phyloP scores from a whole-genome alignment of 2,113 vertebrate species.

The Takifugu bimaculatus region DNA sequence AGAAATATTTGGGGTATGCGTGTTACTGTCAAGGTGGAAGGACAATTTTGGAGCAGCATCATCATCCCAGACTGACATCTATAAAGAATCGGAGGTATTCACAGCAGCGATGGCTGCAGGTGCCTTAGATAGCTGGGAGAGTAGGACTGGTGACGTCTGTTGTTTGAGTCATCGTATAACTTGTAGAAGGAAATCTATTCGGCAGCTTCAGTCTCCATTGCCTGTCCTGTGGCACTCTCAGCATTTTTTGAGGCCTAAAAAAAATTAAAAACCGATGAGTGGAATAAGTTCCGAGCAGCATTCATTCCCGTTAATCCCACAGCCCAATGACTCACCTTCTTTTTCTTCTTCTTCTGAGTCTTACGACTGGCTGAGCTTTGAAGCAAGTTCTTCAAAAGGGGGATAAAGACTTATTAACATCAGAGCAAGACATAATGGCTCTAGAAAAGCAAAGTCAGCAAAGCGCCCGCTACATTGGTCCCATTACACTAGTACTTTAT shows the following conservation, averaged over 20 bases:
- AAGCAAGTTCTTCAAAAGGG: constrained; percentile 81
- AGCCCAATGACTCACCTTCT: constrained; percentile 82
- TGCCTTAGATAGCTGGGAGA: constrained; percentile 69
- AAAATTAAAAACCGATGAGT: constrained; percentile 3
- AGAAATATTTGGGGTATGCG: constrained; percentile 34
- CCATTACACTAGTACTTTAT: neutral
- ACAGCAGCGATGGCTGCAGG: constrained; percentile 56
- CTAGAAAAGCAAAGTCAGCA: constrained; percentile 11
- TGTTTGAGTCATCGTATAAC: constrained; percentile 70
- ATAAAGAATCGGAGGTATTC: constrained; percentile 66
- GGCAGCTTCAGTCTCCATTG: constrained; percentile 84
- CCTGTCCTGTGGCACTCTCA: constrained; percentile 88
- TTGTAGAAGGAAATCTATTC: constrained; percentile 72
- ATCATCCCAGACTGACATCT: constrained; percentile 69
- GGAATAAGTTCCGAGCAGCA: neutral
- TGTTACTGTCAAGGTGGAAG: constrained; percentile 26
- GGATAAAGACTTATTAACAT: neutral
- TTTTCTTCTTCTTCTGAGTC: constrained; percentile 99
- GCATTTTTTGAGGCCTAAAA: constrained; percentile 90
- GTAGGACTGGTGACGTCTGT: constrained; percentile 62
- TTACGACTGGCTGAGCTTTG: constrained; percentile 96
- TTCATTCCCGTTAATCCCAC: neutral
- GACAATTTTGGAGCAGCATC: constrained; percentile 62
- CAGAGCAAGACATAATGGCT: constrained; percentile 20
- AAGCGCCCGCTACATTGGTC: neutral